Evolutionary conservation across 2,888 invertebrate species (phyloP), one percentile per base, ranked within the genome.

Genomic region (Drosophila infuscata): DNA sequence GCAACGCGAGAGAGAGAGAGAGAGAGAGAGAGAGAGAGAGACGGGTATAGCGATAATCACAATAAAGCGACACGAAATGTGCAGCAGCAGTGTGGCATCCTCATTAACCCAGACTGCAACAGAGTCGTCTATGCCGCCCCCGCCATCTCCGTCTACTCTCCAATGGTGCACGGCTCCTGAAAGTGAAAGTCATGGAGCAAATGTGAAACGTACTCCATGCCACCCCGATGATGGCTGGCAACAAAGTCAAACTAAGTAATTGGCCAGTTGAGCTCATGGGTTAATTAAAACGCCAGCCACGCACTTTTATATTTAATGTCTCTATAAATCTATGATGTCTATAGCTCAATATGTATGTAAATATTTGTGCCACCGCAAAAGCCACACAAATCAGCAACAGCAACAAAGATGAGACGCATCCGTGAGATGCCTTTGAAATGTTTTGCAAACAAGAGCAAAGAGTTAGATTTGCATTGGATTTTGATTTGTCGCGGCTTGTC

Each of bases 401-500:
- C 46, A 46, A 12, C 38, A 41, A 29, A n/a, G 62, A 51, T 56
- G 56, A 62, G 72, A 74, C 74, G 75, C 80, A 87, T 90, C 90
- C 87, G 87, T 82, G 80, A 90, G 90, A 87, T 90, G 86, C 87
- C 89, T 88, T 88, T 88, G 84, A 88, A 90, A 90, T 88, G 87
- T 63, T 70, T 64, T n/a, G 35, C 20, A 8, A 9, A 61, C 32
- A 30, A 17, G 38, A 67, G 53, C 57, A 56, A 30, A 43, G 68
- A 29, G 54, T 58, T 56, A 43, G 76, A 77, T 79, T 79, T 65
- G 67, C 68, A 71, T 76, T 74, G 66, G 57, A 59, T 60, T 79
- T 77, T 59, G 59, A 62, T 66, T 74, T 77, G 58, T 43, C 49
- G 32, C 49, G 57, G 25, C 46, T 46, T 43, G 43, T 20, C 6